Evolutionary conservation across 2,888 invertebrate species (phyloP).

Genomic region (Rhorus exstirpatorius): DNA sequence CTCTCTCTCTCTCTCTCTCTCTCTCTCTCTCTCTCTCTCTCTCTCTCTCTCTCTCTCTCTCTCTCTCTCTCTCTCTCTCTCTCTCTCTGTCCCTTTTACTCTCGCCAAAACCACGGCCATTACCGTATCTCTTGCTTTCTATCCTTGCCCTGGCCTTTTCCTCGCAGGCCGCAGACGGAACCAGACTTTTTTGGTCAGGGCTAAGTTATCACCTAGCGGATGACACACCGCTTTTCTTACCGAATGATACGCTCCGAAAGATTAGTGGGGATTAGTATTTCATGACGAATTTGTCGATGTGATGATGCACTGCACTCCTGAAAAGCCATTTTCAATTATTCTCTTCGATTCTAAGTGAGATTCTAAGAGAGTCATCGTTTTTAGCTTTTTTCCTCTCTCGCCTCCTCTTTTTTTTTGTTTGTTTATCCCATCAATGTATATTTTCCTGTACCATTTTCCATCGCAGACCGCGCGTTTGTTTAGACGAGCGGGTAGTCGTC

Average conservation of each 20-base stretch:
- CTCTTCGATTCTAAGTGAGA: not conserved
- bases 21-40: conserved; percentile 54
- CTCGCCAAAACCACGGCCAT: conserved; percentile 60
- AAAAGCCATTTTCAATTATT: not conserved
- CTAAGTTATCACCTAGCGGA: conserved; percentile 36
- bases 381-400: not conserved
- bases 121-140: conserved; percentile 65
- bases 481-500: conserved; percentile 23
- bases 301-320: not conserved
- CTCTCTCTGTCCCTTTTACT: not conserved
- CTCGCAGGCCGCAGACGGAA: conserved; percentile 50
- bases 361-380: conserved; percentile 38
- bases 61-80: conserved; percentile 58
- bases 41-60: conserved; percentile 32
- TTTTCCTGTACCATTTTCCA: conserved; percentile 21
- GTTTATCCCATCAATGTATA: conserved; percentile 4
- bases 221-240: conserved; percentile 23
- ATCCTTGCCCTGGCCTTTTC: conserved; percentile 45
- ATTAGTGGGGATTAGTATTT: conserved; percentile 1
- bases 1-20: conserved; percentile 1
- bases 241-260: not conserved
- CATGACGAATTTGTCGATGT: not conserved
- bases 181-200: conserved; percentile 27
- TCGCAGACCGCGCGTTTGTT: conserved; percentile 38
- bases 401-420: not conserved